Percentiles rank a stretch among this genome's conserved stretches.
These are phyloP conservation scores for Lordiphosa fenestrarum DNA, from an alignment of 2,888 invertebrate genomes.

Conservation along the genomic window DNA sequence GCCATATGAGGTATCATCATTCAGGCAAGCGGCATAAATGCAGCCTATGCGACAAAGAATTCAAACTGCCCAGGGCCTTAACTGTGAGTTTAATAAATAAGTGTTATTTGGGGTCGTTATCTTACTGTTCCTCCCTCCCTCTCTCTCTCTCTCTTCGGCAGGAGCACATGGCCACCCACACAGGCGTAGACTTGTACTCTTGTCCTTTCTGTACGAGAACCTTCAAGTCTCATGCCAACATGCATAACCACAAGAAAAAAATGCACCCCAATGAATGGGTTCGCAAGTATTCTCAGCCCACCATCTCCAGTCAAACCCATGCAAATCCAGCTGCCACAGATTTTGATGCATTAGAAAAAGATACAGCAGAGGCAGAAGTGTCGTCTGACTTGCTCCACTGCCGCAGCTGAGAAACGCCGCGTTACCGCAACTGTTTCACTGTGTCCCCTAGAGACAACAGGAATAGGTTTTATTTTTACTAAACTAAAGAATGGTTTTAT, in stretches of 20 bases:
- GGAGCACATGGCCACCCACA: conserved; percentile 79
- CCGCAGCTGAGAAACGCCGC: too few species aligned
- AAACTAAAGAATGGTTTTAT: too few species aligned
- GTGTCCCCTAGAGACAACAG: too few species aligned
- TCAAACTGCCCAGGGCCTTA: conserved; percentile 51
- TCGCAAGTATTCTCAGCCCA: conserved; percentile 61
- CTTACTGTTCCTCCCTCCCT: too few species aligned
- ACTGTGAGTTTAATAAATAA: conserved; percentile 39
- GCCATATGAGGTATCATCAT: conserved; percentile 68
- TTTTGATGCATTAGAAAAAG: not conserved
- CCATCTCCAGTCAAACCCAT: conserved; percentile 6
- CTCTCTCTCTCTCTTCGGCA: conserved; percentile 12
- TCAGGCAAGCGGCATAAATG: conserved; percentile 61
- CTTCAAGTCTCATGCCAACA: conserved; percentile 79
- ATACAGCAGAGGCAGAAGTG: not conserved
- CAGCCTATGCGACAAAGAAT: conserved; percentile 60
- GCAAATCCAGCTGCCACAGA: conserved; percentile 6
- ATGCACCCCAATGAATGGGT: conserved; percentile 78
- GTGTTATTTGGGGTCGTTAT: too few species aligned
- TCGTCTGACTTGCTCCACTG: too few species aligned
- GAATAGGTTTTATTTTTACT: too few species aligned
- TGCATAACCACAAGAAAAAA: conserved; percentile 79
- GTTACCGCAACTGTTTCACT: too few species aligned
- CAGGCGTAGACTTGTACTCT: conserved; percentile 77
- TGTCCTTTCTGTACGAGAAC: conserved; percentile 78